Base-by-base conservation (phyloP, 2,113 vertebrate genomes). In the Psephotus haematonotus region DNA sequence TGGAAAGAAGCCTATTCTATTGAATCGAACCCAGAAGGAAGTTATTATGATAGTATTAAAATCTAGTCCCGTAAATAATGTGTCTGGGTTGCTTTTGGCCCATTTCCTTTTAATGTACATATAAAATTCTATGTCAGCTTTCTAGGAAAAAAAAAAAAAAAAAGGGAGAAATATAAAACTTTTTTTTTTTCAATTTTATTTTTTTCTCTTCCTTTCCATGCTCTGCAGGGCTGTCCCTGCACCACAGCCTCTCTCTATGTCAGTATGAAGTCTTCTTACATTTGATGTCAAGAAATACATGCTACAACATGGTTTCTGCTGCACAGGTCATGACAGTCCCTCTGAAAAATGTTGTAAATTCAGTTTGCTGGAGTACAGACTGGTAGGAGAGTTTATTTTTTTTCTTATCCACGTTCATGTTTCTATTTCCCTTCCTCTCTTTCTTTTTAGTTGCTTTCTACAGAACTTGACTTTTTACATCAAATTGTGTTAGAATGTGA, bases 211-310 rank as follows among this genome's bases (percentile, higher is more conserved):
- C 6, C 6, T 13, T 37, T 64, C 23, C 14, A 7, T 49, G 20
- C 7, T 92, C 68, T 77, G 9, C 35, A 63, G 15, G 4, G 7
- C 52, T 22, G 2, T 2, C 17, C 2, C 20, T 0, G 0, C 28
- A n/a, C 27, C 5, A 7, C 0, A 1, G 35, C 5, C 23, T 68
- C 35, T 68, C 17, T 13, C 7, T n/a, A 0, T 0, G 0, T 20
- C 72, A 52, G 10, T n/a, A n/a, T 2, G 8, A 19, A 37, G 8
- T 19, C 11, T 79, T 19, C 27, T 75, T 29, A 7, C 4, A 9
- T 82, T 14, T 71, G 33, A 17, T 60, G n/a, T 19, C 57, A 69
- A 59, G 17, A 5, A 70, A 18, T 9, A 31, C 0, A 0, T 27
- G 35, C 16, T 46, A 3, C 1, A 3, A 15, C 13, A 3, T 6